Conservation (phyloP, 2,797 vertebrate species). For the Pseudochirops cupreus region DNA sequence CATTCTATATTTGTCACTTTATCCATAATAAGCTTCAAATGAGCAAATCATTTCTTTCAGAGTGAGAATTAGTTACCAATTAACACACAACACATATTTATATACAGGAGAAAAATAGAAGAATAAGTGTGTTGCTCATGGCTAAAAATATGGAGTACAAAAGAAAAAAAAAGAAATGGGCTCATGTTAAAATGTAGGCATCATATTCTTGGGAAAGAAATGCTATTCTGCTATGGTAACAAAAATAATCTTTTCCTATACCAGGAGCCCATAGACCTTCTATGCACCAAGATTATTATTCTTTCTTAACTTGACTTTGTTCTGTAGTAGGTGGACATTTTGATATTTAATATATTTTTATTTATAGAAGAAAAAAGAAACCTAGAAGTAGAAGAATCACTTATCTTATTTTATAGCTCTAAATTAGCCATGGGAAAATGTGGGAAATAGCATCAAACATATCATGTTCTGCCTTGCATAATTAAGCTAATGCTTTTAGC, state of each 20-base stretch:
- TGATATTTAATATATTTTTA: slow-evolving; percentile 35
- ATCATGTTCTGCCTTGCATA: slow-evolving; percentile 18
- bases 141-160: slow-evolving; percentile 18
- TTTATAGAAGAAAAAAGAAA: slow-evolving; percentile 27
- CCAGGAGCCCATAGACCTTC: neutral
- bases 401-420: neutral
- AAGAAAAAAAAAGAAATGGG: slow-evolving; percentile 5
- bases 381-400: slow-evolving; percentile 2
- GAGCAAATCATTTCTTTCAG: slow-evolving; percentile 36
- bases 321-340: slow-evolving; percentile 39
- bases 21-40: slow-evolving; percentile 28
- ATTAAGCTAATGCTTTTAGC: slow-evolving; percentile 60
- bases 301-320: neutral
- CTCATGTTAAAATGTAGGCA: slow-evolving; percentile 23
- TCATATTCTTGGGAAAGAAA: slow-evolving; percentile 20
- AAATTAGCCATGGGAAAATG: neutral
- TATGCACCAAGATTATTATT: slow-evolving; percentile 15
- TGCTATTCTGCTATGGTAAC: slow-evolving; percentile 13
- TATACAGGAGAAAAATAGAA: slow-evolving; percentile 31
- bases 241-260: neutral
- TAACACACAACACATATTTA: slow-evolving; percentile 26
- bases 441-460: slow-evolving; percentile 53
- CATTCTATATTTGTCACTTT: neutral
- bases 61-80: slow-evolving; percentile 30
- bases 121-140: neutral